Evolutionary conservation across 2,113 vertebrate species (phyloP).

Genomic region (Haemorhous mexicanus): DNA sequence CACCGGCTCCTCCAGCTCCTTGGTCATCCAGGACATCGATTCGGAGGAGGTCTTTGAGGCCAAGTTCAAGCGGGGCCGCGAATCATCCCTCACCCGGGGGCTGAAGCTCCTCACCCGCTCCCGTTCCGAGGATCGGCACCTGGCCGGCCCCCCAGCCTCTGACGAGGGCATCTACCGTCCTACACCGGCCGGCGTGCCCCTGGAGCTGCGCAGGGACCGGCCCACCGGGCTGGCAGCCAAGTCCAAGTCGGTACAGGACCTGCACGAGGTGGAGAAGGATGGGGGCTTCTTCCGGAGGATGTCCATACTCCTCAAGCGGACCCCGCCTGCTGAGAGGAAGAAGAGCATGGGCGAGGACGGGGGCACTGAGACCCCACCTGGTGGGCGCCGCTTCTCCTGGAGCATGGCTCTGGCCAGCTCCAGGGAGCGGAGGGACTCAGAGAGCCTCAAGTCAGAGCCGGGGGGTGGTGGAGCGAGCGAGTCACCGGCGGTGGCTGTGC

Average conservation of each 20-base stretch:
- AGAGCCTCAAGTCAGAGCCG: constrained; percentile 73
- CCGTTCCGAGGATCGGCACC: constrained; percentile 84
- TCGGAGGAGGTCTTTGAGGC: constrained; percentile 96
- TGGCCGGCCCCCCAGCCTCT: constrained; percentile 41
- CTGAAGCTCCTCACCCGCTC: constrained; percentile 86
- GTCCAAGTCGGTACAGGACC: constrained; percentile 93
- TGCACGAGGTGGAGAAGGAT: constrained; percentile 86
- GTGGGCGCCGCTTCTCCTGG: constrained; percentile 80
- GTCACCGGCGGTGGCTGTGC: constrained; percentile 85
- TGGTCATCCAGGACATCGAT: constrained; percentile 82
- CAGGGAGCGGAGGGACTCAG: constrained; percentile 79
- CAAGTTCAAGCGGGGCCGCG: constrained; percentile 88
- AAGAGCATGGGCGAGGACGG: constrained; percentile 77
- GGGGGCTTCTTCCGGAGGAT: constrained; percentile 89
- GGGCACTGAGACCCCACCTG: constrained; percentile 59
- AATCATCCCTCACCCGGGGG: constrained; percentile 87
- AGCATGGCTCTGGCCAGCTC: constrained; percentile 75
- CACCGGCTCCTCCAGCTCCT: neutral
- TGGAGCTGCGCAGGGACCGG: constrained; percentile 78
- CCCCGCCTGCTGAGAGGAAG: constrained; percentile 82
- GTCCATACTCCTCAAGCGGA: constrained; percentile 79
- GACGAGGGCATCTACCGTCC: constrained; percentile 93
- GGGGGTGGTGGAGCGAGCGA: constrained; percentile 71
- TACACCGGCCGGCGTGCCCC: constrained; percentile 83
- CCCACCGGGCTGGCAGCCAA: constrained; percentile 78